A percentile compares a stretch with the other conserved stretches of the same genome.
These are phyloP conservation scores for Carollia perspicillata DNA, from an alignment of 2,113 vertebrate genomes.

Conservation along the genomic window DNA sequence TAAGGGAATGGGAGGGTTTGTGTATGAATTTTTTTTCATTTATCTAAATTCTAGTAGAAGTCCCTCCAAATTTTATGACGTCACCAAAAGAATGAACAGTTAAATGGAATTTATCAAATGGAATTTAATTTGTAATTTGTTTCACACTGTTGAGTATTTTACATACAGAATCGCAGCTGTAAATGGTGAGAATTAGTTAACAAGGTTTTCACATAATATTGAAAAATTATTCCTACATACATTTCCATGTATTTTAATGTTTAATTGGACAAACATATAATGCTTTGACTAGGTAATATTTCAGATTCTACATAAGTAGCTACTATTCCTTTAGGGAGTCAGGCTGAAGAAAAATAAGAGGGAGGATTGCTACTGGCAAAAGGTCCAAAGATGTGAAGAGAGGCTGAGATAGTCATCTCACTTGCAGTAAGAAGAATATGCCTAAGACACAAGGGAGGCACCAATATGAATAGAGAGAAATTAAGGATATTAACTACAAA, in stretches of 20 bases:
- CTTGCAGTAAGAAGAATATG: not conserved
- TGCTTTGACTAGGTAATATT: not conserved
- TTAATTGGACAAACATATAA: not conserved
- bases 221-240: not conserved
- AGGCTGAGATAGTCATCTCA: not conserved
- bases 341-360: not conserved
- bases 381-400: not conserved
- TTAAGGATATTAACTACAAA: not conserved
- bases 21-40: not conserved
- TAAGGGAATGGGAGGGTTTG: no score
- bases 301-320: not conserved
- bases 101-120: not conserved
- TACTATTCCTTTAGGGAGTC: not conserved
- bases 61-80: not conserved
- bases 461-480: not conserved
- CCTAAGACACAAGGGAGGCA: not conserved
- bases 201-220: not conserved
- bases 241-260: not conserved
- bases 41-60: conserved; percentile 7
- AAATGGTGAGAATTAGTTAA: not conserved
- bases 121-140: no score
- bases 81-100: not conserved
- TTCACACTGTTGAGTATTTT: not conserved
- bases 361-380: not conserved
- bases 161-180: not conserved